A percentile compares a stretch with the other conserved stretches of the same genome.
Conservation (phyloP, 2,113 vertebrate species). For the Saguinus imperator region DNA sequence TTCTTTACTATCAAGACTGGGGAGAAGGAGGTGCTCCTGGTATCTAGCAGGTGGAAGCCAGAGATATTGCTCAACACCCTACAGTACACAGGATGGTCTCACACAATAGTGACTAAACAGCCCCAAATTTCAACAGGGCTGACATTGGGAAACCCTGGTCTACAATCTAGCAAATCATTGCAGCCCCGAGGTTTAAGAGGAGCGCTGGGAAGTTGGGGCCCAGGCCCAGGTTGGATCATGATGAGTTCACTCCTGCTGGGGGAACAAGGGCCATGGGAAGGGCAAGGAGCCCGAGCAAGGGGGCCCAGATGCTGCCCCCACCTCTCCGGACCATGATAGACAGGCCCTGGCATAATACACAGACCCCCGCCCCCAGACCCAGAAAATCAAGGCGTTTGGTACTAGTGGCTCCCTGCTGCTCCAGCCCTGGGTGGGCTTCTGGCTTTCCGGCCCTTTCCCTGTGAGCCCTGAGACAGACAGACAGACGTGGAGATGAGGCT, state of each 20-base stretch:
- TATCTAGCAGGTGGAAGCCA: neutral
- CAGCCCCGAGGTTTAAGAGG: neutral
- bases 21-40: neutral
- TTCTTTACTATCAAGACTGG: neutral
- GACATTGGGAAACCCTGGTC: neutral
- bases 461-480: constrained; percentile 50
- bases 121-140: neutral
- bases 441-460: constrained; percentile 10
- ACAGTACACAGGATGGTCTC: neutral
- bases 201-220: neutral
- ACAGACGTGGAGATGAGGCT: constrained; percentile 48
- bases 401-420: neutral
- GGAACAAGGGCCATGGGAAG: neutral
- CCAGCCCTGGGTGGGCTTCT: neutral
- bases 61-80: neutral
- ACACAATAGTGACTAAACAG: neutral
- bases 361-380: neutral
- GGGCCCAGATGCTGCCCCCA: neutral
- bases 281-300: neutral
- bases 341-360: neutral
- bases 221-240: neutral
- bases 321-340: neutral
- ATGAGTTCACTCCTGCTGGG: neutral
- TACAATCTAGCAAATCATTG: neutral
- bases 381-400: neutral